These are phyloP conservation scores for Temnothorax longispinosus DNA, from an alignment of 1,140 invertebrate genomes.

Conservation along the genomic window DNA sequence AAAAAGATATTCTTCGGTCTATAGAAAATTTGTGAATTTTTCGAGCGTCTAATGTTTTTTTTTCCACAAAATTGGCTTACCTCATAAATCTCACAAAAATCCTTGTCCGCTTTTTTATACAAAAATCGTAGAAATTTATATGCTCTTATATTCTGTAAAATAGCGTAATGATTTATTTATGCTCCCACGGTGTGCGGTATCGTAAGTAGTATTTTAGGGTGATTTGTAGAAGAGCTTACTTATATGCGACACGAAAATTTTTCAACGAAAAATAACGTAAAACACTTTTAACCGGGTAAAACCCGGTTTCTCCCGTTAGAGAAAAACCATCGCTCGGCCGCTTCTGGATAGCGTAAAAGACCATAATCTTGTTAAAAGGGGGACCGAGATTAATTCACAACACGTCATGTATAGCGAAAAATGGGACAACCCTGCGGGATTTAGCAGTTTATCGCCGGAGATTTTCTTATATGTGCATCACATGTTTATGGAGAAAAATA, in stretches of 20 bases:
- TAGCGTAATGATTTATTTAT: constrained; percentile 36
- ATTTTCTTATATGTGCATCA: constrained; percentile 33
- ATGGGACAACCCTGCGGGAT: background rate
- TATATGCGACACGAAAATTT: background rate
- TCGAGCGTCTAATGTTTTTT: constrained; percentile 25
- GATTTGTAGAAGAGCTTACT: constrained; percentile 25
- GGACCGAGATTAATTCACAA: constrained; percentile 26
- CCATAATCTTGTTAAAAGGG: constrained; percentile 31
- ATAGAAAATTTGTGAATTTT: constrained; percentile 5
- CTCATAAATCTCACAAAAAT: constrained; percentile 33
- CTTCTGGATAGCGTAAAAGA: constrained; percentile 10
- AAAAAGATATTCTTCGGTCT: background rate
- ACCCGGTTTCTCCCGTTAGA: constrained; percentile 12
- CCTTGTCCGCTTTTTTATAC: background rate
- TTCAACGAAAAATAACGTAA: constrained; percentile 5
- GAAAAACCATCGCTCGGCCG: constrained; percentile 43
- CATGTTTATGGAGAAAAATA: constrained; percentile 4
- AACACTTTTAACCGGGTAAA: constrained; percentile 15
- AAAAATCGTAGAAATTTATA: background rate
- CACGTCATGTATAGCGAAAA: constrained; percentile 30
- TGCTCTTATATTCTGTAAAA: constrained; percentile 16
- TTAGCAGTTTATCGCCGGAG: constrained; percentile 25
- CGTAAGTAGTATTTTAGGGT: constrained; percentile 19
- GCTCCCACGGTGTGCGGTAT: background rate
- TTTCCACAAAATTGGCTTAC: constrained; percentile 16